A percentile compares a stretch with the other conserved stretches of the same genome.
Evolutionary conservation across 1,140 invertebrate genomes (phyloP).

Genomic region (Goniozus legneri): DNA sequence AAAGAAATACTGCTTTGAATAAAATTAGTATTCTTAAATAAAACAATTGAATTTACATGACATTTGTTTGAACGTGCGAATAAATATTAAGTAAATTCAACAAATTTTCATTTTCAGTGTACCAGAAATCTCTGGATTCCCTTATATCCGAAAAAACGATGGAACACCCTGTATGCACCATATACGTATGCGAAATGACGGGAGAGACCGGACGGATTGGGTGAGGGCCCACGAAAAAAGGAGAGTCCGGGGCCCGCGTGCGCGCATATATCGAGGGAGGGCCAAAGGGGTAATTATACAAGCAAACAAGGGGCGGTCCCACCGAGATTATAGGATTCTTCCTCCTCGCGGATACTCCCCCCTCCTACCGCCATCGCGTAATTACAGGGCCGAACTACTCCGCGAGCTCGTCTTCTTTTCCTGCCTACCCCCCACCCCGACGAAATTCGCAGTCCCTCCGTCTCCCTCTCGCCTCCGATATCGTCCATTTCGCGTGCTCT

Average conservation of each 20-base stretch:
- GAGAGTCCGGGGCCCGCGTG: constrained; percentile 13
- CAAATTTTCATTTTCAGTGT: no score
- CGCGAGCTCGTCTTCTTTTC: constrained; percentile 11
- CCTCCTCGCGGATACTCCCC: constrained; percentile 5
- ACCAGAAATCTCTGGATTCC: no score
- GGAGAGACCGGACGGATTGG: constrained; percentile 37
- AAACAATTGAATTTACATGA: no score
- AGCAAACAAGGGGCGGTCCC: constrained; percentile 50
- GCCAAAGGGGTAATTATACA: constrained; percentile 48
- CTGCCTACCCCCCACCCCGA: background rate
- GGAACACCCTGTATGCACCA: no score
- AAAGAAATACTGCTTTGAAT: no score
- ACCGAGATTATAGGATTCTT: constrained; percentile 45
- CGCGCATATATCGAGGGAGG: constrained; percentile 43
- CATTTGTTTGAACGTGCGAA: constrained; percentile 33
- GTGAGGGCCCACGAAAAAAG: constrained; percentile 24
- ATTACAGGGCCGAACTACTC: constrained; percentile 47
- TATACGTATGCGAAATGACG: constrained; percentile 34
- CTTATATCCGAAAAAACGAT: no score
- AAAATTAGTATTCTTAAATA: no score
- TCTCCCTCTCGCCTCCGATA: constrained; percentile 1
- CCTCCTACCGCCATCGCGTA: constrained; percentile 21
- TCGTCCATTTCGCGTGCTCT: constrained; percentile 8
- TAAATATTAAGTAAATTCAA: no score
- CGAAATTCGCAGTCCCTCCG: background rate